These are phyloP conservation scores for Lagodon rhomboides DNA, from an alignment of 2,797 vertebrate species.

Conservation along the genomic window DNA sequence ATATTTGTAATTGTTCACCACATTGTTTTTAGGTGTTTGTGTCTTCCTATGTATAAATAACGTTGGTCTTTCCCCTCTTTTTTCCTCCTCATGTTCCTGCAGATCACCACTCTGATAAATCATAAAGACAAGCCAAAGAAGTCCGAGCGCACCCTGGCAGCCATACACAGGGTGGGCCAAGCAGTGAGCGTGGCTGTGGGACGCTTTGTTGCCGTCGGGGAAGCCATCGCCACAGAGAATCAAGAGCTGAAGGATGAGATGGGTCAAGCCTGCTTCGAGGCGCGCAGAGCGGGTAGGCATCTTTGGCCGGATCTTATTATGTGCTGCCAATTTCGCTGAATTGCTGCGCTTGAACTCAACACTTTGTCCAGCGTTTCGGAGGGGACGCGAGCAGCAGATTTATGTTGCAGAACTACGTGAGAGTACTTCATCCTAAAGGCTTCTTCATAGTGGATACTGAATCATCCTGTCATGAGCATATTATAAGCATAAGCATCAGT, in stretches of 20 bases:
- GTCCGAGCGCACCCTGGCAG: constrained; percentile 94
- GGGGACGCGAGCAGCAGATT: background rate
- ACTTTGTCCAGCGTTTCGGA: background rate
- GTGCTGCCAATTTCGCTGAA: constrained; percentile 22
- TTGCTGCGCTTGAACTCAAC: background rate
- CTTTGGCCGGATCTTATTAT: constrained; percentile 10
- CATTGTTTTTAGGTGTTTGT: background rate
- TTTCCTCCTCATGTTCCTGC: constrained; percentile 58
- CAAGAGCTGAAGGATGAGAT: constrained; percentile 97
- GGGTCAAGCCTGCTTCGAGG: constrained; percentile 94
- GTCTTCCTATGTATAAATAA: background rate
- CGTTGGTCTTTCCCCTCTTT: background rate
- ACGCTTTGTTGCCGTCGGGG: constrained; percentile 95
- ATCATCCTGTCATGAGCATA: constrained; percentile 4
- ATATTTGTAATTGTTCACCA: background rate
- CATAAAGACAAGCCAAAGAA: constrained; percentile 98
- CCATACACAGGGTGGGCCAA: constrained; percentile 96
- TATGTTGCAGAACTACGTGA: constrained; percentile 1
- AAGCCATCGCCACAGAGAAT: constrained; percentile 97
- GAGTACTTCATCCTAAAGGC: constrained; percentile 2
- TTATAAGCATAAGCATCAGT: too few relatives aligned
- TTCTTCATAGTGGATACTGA: background rate
- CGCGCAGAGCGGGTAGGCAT: constrained; percentile 92
- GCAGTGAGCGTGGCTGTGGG: constrained; percentile 95
- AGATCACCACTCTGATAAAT: constrained; percentile 99